A percentile compares a stretch with the other conserved stretches of the same genome.
These are phyloP conservation scores for silkworm (Bombyx mori) DNA, from an alignment of 1,140 invertebrate genomes.

Conservation along the genomic window DNA sequence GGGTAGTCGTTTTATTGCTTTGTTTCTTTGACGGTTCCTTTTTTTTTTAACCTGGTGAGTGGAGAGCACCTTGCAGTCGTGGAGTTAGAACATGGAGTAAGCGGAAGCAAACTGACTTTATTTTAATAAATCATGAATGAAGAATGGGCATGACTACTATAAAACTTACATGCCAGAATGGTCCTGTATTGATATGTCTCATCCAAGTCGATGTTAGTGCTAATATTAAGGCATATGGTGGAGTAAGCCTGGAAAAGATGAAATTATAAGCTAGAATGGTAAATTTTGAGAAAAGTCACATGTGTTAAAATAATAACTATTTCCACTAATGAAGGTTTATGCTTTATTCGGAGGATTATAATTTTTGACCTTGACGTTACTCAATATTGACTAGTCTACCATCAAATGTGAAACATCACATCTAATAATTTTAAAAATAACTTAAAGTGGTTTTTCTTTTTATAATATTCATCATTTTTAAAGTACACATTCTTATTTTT, in stretches of 20 bases:
- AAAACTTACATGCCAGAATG: constrained; percentile 5
- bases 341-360: neutral
- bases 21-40: too few species aligned
- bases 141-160: neutral
- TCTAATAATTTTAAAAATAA: too few species aligned
- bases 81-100: neutral
- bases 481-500: too few species aligned
- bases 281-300: neutral
- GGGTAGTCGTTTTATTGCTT: too few species aligned
- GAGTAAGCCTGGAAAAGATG: constrained; percentile 4
- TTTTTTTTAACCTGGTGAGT: too few species aligned
- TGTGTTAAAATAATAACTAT: neutral
- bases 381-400: neutral
- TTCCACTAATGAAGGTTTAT: neutral
- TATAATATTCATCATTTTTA: too few species aligned
- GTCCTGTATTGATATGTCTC: neutral
- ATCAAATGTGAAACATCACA: neutral
- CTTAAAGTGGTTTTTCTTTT: too few species aligned
- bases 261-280: neutral
- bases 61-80: neutral
- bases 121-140: neutral
- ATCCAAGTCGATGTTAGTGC: neutral
- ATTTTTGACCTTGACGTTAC: neutral
- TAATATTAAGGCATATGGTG: neutral
- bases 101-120: neutral